phyloP scores from a whole-genome alignment of 2,888 invertebrate genomes.

The Colletes collaris region DNA sequence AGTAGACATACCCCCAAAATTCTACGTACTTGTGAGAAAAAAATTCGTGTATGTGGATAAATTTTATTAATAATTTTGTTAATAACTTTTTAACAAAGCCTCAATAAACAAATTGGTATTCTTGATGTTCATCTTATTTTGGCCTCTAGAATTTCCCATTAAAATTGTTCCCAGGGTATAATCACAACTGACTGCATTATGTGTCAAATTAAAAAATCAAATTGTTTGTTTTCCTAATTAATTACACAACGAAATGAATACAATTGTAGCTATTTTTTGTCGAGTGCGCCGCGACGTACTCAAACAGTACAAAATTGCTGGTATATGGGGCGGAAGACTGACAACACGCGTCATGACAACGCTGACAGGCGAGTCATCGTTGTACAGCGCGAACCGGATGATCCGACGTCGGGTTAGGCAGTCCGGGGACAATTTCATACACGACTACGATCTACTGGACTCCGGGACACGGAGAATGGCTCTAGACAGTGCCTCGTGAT shows the following conservation, averaged over 20 bases:
- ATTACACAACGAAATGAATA: too few species aligned
- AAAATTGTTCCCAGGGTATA: neutral
- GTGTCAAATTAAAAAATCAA: too few species aligned
- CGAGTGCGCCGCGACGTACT: neutral
- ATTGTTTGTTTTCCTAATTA: too few species aligned
- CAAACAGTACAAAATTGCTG: constrained; percentile 7
- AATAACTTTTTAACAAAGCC: too few species aligned
- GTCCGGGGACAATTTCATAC: constrained; percentile 47
- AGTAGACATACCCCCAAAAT: too few species aligned
- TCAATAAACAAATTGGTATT: too few species aligned
- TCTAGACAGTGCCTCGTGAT: constrained; percentile 36
- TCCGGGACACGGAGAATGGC: constrained; percentile 31
- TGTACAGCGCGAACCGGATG: constrained; percentile 13
- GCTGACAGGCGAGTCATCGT: constrained; percentile 38
- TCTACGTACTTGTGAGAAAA: too few species aligned
- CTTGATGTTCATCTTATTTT: too few species aligned
- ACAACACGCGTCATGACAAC: constrained; percentile 31
- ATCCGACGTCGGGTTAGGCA: constrained; percentile 28
- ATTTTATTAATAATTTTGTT: too few species aligned
- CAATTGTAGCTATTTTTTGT: neutral
- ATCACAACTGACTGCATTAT: neutral
- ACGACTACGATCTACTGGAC: constrained; percentile 21
- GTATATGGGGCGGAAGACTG: constrained; percentile 32
- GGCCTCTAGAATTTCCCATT: too few species aligned
- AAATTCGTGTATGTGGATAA: too few species aligned